phyloP scores from a whole-genome alignment of 2,797 vertebrate species.

The Acridotheres tristis region DNA sequence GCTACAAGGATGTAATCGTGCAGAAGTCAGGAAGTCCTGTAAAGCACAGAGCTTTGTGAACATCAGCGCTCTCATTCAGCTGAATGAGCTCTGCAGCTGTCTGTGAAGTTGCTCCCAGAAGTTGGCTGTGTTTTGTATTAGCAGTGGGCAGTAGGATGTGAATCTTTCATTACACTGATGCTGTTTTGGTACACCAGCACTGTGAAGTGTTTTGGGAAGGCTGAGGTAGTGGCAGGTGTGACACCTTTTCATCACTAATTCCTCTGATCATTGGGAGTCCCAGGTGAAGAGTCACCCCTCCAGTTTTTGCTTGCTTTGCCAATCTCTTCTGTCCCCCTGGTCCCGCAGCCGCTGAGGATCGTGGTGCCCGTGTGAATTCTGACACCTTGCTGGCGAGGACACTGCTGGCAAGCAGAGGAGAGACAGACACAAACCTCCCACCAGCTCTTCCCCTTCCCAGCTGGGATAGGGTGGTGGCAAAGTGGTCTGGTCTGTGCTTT shows the following conservation, averaged over 20 bases:
- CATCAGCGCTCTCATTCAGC: not conserved
- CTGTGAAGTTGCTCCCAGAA: not conserved
- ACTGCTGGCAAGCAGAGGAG: not conserved
- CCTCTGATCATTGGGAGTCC: not conserved
- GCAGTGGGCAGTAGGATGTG: not conserved
- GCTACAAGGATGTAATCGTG: conserved; percentile 1
- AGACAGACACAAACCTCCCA: not conserved
- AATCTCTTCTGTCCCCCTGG: not conserved
- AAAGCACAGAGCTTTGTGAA: not conserved
- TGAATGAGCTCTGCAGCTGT: conserved; percentile 19
- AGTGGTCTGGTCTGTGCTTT: rapidly evolving
- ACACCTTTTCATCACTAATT: not conserved
- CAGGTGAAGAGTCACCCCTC: rapidly evolving
- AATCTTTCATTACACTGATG: not conserved
- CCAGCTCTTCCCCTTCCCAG: not conserved
- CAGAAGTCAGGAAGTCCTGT: conserved; percentile 38
- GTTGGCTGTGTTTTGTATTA: not conserved
- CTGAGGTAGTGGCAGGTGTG: not conserved
- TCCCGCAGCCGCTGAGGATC: rapidly evolving
- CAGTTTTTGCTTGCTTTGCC: not conserved
- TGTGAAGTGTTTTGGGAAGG: not conserved
- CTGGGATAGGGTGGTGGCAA: not conserved
- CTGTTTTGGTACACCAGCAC: not conserved
- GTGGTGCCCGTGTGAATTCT: not conserved
- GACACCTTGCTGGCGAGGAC: not conserved